A percentile compares a stretch with the other conserved stretches of the same genome.
Conservation (phyloP, 1,140 invertebrate species). For the Amphibalanus amphitrite region DNA sequence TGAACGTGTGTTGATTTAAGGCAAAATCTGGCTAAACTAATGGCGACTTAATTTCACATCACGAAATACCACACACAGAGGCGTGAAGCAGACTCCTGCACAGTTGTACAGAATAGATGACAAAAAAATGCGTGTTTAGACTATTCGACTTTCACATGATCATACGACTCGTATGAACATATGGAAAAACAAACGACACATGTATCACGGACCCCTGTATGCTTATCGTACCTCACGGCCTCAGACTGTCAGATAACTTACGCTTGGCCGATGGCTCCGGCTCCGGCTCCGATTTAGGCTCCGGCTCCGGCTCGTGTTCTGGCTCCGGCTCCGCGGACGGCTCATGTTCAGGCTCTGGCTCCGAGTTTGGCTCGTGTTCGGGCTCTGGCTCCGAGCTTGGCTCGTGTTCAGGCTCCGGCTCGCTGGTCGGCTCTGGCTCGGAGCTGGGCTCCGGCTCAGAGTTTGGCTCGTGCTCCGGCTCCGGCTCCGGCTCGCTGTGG, state of each 20-base stretch:
- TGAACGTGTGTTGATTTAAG: no score
- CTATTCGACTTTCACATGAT: no score
- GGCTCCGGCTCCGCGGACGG: conserved; percentile 17
- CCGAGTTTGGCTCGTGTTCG: neutral
- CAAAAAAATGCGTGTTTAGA: no score
- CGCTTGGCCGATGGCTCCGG: conserved; percentile 22
- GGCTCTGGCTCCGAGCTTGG: neutral
- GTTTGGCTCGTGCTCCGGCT: neutral
- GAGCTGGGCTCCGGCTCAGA: neutral
- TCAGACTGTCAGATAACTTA: no score
- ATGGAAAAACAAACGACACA: no score
- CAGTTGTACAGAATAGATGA: neutral
- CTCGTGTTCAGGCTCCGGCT: neutral
- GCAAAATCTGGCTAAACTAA: neutral
- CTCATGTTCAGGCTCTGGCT: conserved; percentile 23
- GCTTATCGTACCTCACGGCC: no score
- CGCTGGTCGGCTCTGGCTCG: neutral
- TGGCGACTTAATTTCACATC: neutral
- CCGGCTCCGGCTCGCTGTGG: neutral
- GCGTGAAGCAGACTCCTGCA: neutral
- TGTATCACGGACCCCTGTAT: no score
- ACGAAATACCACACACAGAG: neutral
- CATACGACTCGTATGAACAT: no score
- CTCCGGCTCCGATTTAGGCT: conserved; percentile 25
- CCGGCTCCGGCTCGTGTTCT: conserved; percentile 25